Evolutionary conservation across 2,797 vertebrate species (phyloP).

Genomic region (Lutjanus argentimaculatus): DNA sequence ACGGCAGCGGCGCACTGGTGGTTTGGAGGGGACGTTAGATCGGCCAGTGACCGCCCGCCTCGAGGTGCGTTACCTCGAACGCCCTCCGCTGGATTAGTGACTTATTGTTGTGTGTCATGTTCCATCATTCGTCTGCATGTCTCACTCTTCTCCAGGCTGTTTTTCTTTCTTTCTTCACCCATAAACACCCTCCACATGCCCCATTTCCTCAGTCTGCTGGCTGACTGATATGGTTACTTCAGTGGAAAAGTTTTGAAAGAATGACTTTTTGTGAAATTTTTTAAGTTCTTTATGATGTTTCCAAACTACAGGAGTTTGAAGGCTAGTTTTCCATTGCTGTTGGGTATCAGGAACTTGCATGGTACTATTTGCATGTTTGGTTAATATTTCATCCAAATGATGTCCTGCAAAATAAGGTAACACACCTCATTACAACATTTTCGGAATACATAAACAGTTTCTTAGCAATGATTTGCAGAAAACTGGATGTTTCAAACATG

Average conservation of each 20-base stretch:
- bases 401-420: not conserved
- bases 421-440: not conserved
- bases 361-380: not conserved
- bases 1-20: constrained; percentile 40
- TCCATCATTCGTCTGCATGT: constrained; percentile 59
- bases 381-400: not conserved
- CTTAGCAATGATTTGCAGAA: not conserved
- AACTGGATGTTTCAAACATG: not conserved
- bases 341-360: not conserved
- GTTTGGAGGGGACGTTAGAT: constrained; percentile 45
- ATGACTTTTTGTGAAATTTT: constrained; percentile 6
- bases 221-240: constrained; percentile 1
- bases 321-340: not conserved
- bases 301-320: not conserved
- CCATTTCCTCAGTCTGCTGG: constrained; percentile 11
- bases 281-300: constrained; percentile 12
- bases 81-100: constrained; percentile 57
- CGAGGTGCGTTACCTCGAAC: constrained; percentile 58
- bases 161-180: constrained; percentile 24
- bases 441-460: not conserved
- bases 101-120: constrained; percentile 63
- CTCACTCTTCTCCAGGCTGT: constrained; percentile 27
- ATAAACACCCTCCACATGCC: constrained; percentile 26
- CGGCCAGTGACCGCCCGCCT: constrained; percentile 39
- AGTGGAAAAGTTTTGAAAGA: not conserved